A percentile compares a stretch with the other conserved stretches of the same genome.
Conservation (phyloP, 2,888 invertebrate genomes). For the Macaria notata region DNA sequence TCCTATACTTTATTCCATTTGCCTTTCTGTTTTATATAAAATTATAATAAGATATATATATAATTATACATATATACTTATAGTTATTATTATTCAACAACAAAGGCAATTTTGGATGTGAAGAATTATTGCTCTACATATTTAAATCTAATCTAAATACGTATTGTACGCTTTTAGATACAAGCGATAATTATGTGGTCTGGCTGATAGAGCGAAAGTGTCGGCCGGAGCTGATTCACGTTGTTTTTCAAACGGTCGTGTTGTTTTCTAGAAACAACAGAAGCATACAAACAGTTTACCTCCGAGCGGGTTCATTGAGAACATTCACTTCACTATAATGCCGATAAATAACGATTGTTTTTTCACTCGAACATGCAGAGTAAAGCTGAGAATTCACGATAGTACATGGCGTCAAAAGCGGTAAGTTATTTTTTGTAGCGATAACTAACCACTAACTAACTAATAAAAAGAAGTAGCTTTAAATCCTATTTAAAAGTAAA, state of each 20-base stretch:
- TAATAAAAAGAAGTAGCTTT: too few relatives aligned
- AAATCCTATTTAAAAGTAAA: too few relatives aligned
- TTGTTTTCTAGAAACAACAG: slow-evolving; percentile 20
- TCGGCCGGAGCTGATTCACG: slow-evolving; percentile 7
- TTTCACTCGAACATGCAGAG: slow-evolving; percentile 1
- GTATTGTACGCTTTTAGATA: slow-evolving; percentile 6
- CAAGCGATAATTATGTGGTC: slow-evolving; percentile 6
- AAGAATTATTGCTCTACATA: too few relatives aligned
- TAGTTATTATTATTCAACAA: too few relatives aligned
- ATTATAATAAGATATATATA: too few relatives aligned
- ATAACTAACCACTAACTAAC: too few relatives aligned
- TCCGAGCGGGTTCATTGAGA: slow-evolving; percentile 12
- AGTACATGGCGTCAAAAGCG: not conserved
- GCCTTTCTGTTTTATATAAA: too few relatives aligned
- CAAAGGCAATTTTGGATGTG: too few relatives aligned
- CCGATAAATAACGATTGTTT: slow-evolving; percentile 16
- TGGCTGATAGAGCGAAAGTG: slow-evolving; percentile 6
- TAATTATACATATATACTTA: too few relatives aligned
- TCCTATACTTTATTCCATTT: too few relatives aligned
- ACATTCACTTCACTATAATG: slow-evolving; percentile 18
- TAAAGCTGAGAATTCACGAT: not conserved
- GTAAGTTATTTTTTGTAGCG: too few relatives aligned
- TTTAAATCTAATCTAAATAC: too few relatives aligned
- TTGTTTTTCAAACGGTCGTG: slow-evolving; percentile 16
- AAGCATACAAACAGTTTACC: slow-evolving; percentile 17